Percentiles rank a stretch among this genome's conserved stretches.
phyloP scores from a whole-genome alignment of 2,888 invertebrate genomes.

The Lithophane semibrunnea region DNA sequence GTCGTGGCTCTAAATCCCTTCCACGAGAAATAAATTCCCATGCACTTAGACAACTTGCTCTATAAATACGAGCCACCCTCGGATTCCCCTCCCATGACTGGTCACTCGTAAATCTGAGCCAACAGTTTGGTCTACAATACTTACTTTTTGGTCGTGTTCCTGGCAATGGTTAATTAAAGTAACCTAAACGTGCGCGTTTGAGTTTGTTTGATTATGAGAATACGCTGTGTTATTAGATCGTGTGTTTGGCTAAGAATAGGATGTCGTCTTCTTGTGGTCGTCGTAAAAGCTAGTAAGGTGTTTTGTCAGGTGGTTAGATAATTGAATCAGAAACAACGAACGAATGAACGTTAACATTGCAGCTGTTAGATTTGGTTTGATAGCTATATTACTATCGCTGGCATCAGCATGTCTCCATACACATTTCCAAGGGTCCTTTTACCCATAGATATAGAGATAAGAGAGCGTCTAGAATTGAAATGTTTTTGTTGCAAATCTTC shows the following conservation, averaged over 20 bases:
- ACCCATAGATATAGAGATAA: not conserved
- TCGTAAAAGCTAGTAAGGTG: conserved; percentile 13
- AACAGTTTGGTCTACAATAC: conserved; percentile 58
- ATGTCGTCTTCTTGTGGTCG: conserved; percentile 1
- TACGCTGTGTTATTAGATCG: conserved; percentile 25
- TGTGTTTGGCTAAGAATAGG: conserved; percentile 45
- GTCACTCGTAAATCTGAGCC: conserved; percentile 72
- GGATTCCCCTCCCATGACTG: conserved; percentile 75
- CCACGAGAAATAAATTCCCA: conserved; percentile 64
- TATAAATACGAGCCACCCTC: conserved; percentile 80
- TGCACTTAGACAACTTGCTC: conserved; percentile 65
- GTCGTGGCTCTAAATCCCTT: conserved; percentile 56
- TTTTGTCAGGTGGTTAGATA: conserved; percentile 27
- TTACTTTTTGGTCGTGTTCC: conserved; percentile 60
- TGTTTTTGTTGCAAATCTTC: conserved; percentile 4
- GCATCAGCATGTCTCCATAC: not conserved
- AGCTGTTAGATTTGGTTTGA: not conserved
- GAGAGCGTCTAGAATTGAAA: not conserved
- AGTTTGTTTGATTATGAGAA: conserved; percentile 34
- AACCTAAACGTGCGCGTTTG: conserved; percentile 50
- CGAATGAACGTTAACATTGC: not conserved
- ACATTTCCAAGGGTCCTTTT: not conserved
- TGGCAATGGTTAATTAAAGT: conserved; percentile 70
- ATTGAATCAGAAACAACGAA: too few species aligned
- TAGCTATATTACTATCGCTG: not conserved